Evolutionary conservation across 2,113 vertebrate species (phyloP), one percentile per base, ranked within the genome.

Genomic region (Pogona vitticeps): DNA sequence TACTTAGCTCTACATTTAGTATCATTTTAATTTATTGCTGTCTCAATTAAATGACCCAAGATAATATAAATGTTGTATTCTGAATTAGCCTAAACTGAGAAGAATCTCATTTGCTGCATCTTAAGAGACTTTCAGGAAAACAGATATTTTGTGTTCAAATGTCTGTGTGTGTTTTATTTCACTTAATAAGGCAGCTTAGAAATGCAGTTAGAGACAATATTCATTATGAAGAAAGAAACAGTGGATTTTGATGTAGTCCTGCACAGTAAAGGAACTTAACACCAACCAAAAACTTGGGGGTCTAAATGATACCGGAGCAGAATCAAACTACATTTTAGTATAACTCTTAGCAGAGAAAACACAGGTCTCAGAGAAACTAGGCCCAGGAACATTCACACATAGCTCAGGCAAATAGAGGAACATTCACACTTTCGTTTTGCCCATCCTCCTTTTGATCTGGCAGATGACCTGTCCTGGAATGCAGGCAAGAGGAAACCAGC

Each of bases 11-110:
- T 83, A 56, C 0, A 61, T 78, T 92, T 88, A 71, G 1, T 33
- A 80, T 67, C 72, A 21, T 86, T 92, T 88, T 88, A 85, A 89
- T 86, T 94, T 91, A 91, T 80, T 56, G 1, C 2, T 88, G 81
- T 90, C 78, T 90, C 68, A 86, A 58, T 63, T 89, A 90, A 87
- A 86, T 89, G 2, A 85, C 18, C 3, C 23, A 89, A 40, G 38
- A 83, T 91, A 91, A 86, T 33, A 85, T 2, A 84, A 77, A 87
- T 77, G 1, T 70, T 91, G 20, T 0, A 86, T 92, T 90, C 3
- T 20, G 89, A 89, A 90, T 72, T 0, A 93, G 84, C 58, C 81
- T 70, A 83, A 5, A 1, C 0, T 70, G 33, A 80, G 21, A 7
- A 84, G n/a, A 83, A 89, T 89, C 42, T 23, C 5, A 82, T 86